Evolutionary conservation across 2,113 vertebrate species (phyloP), one percentile per base, ranked within the genome.

Genomic region (Picathartes gymnocephalus): DNA sequence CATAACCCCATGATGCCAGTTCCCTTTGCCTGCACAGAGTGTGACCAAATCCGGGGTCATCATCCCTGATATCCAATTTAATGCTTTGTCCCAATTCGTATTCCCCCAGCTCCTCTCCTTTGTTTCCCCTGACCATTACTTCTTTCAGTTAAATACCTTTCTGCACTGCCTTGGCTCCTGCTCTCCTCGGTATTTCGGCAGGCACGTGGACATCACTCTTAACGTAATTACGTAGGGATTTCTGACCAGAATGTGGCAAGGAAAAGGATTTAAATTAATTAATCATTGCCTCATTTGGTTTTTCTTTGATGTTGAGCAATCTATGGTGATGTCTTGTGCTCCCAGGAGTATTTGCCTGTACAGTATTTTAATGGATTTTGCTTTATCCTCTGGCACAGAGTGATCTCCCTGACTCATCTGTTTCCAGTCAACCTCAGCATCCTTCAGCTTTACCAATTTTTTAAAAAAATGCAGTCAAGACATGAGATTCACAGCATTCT

Each of bases 361-460:
- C 48, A 69, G 7, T 53, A 80, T 82, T 80, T 51, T 77, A 72
- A 72, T 77, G n/a, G 57, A 42, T 92, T 93, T 90, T 71, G 37
- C 58, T 81, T 53, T 86, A 57, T 88, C 79, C 79, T 80, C 82
- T 86, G 79, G 74, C 58, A 47, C 70, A 73, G 54, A 45, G 23
- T 10, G 3, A 42, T 69, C 15, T 69, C 74, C 58, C 54, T 8
- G 42, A 33, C 37, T 96, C 92, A 85, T 93, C 78, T 85, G 57
- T 65, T 95, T 86, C 66, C 90, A 77, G 82, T 77, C 88, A 88
- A 60, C 50, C 57, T 91, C 37, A 76, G 62, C 90, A 72, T 72
- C 65, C 81, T 91, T 81, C 88, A 72, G n/a, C 40, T 85, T 76
- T 90, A 68, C 35, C 24, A 30, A 2, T 35, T 31, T n/a, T 23